Evolutionary conservation across 2,888 invertebrate genomes (phyloP).

Genomic region (Meiosimyza decipiens): DNA sequence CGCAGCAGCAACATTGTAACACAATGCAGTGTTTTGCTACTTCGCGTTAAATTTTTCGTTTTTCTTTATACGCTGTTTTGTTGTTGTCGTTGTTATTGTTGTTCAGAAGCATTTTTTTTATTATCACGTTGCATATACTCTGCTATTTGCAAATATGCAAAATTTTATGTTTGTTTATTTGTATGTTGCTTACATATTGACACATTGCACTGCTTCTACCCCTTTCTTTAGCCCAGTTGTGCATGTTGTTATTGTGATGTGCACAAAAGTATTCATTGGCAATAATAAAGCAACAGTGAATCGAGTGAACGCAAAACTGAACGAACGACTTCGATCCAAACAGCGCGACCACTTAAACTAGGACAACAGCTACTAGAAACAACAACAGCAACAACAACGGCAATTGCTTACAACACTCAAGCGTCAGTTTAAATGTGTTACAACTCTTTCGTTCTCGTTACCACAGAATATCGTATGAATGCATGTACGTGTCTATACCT

Average conservation of each 20-base stretch:
- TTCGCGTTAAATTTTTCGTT: not conserved
- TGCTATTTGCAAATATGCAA: not conserved
- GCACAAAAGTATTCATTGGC: not conserved
- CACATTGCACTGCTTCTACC: not conserved
- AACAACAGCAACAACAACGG: conserved; percentile 34
- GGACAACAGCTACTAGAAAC: conserved; percentile 46
- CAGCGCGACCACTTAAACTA: conserved; percentile 51
- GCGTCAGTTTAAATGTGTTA: too few relatives aligned
- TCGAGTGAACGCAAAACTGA: conserved; percentile 12
- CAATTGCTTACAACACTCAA: not conserved
- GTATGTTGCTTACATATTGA: not conserved
- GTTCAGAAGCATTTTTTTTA: conserved; percentile 33
- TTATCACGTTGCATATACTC: conserved; percentile 50
- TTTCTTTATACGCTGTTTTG: conserved; percentile 10
- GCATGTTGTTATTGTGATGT: not conserved
- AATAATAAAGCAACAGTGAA: not conserved
- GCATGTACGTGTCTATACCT: too few relatives aligned
- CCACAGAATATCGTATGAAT: too few relatives aligned
- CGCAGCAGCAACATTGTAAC: conserved; percentile 9
- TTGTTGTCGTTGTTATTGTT: conserved; percentile 16
- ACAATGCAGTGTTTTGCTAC: conserved; percentile 12
- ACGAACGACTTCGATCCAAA: conserved; percentile 43
- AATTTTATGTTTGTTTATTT: conserved; percentile 1
- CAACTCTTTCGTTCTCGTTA: too few relatives aligned
- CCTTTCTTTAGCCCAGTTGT: not conserved